These are phyloP conservation scores for Tiliqua scincoides DNA, from an alignment of 2,113 vertebrate genomes.

Conservation along the genomic window DNA sequence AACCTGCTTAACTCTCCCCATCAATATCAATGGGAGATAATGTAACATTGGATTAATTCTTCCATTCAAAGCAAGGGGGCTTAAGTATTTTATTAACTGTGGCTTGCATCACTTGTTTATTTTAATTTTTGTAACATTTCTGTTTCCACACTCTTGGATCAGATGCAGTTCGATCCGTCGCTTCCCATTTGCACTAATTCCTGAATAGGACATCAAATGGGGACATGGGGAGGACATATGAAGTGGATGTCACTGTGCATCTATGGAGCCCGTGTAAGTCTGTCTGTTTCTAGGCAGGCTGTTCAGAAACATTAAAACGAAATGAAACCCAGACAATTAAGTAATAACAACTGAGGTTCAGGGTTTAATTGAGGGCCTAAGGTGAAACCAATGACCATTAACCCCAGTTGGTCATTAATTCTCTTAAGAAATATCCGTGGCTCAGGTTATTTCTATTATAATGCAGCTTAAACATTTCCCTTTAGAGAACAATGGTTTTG, in stretches of 20 bases:
- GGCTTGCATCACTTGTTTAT: background rate
- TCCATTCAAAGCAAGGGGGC: background rate
- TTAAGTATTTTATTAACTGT: background rate
- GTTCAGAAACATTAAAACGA: slow-evolving; percentile 73
- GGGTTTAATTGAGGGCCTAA: slow-evolving; percentile 77
- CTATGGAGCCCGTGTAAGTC: slow-evolving; percentile 34
- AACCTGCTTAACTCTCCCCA: background rate
- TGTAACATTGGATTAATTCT: background rate
- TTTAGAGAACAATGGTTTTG: slow-evolving; percentile 23
- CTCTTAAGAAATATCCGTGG: slow-evolving; percentile 57
- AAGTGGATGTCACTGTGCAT: slow-evolving; percentile 21
- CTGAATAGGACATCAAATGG: slow-evolving; percentile 24
- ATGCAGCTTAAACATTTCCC: background rate
- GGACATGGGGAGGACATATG: slow-evolving; percentile 34
- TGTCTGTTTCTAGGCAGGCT: slow-evolving; percentile 70
- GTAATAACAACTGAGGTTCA: slow-evolving; percentile 75
- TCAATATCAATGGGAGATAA: background rate
- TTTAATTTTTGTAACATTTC: background rate
- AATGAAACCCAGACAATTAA: slow-evolving; percentile 79
- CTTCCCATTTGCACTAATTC: slow-evolving; percentile 4
- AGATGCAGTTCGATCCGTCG: slow-evolving; percentile 26
- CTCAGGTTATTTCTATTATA: slow-evolving; percentile 60
- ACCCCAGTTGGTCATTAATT: slow-evolving; percentile 71
- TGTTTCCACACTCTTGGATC: slow-evolving; percentile 14
- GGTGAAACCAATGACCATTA: slow-evolving; percentile 75